Evolutionary conservation across 2,113 vertebrate genomes (phyloP), one percentile per base, ranked within the genome.

Genomic region (Leptobrachium leishanense): DNA sequence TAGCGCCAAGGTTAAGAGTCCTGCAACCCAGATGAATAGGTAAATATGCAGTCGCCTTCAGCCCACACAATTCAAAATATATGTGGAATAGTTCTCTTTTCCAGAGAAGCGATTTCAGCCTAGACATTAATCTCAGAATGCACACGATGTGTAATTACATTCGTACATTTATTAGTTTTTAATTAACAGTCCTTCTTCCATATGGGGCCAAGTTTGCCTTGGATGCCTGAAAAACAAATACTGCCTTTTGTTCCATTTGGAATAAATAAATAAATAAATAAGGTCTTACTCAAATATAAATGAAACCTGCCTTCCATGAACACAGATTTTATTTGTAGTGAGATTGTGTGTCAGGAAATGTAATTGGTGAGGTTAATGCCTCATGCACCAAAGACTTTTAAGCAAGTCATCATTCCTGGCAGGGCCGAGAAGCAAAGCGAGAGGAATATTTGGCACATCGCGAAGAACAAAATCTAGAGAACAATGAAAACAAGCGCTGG

Each of bases 351-450:
- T 67, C 39, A 67, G 31, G 42, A 68, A 68, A 68, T 68, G 41
- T 68, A 68, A 68, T 43, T 68, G 42, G 41, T 43, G 66, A 68
- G 13, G 66, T 68, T 68, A 68, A 68, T 68, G 41, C 8, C 66
- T 68, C 12, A 43, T 15, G 66, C 40, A 68, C 66, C 66, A 12
- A 68, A 68, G 66, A 43, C 40, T 68, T 68, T 43, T 41, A 44
- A 68, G 41, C 41, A 10, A 68, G 66, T 12, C 40, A 43, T 68
- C 66, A 68, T 44, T 11, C 12, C 66, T 2, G 66, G 66, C 66
- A 43, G 9, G 6, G 66, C 66, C 42, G 43, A 42, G 2, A 40
- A 43, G 12, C 40, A 10, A 31, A 43, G 11, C 6, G 6, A 43
- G 66, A 43, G 11, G 41, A 68, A 68, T 1, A 68, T 7, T 11